Evolutionary conservation across 2,797 vertebrate species (phyloP), one percentile per base, ranked within the genome.

Genomic region (Malacoctenus gilli): DNA sequence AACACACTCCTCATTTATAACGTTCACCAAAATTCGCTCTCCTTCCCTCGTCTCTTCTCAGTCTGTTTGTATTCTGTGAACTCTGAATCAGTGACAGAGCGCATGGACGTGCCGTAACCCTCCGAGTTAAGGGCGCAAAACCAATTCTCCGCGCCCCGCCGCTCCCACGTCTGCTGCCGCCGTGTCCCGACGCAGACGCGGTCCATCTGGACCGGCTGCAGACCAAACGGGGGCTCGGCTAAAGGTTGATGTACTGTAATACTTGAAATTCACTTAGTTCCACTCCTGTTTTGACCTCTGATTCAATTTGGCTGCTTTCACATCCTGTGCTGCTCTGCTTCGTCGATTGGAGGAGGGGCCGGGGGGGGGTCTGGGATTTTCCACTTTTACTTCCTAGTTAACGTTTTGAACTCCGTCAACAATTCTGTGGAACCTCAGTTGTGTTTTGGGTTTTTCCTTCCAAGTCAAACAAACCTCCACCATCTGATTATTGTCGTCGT

Each of bases 141-240:
- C n/a, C n/a, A n/a, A n/a, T n/a, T n/a, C n/a, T n/a, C n/a, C n/a
- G n/a, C n/a, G n/a, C n/a, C n/a, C n/a, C n/a, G n/a, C n/a, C n/a
- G n/a, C 72, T 79, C 73, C 63, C 54, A 69, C 46, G 16, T n/a
- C 31, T 11, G 47, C 47, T 77, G 56, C 83, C 82, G 79, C 82
- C 84, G 75, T 52, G 52, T 56, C 68, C 37, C 37, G 64, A 62
- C 59, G 62, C 30, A 50, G 75, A 85, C 58, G 36, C 23, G 22
- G 42, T 57, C 68, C 65, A 77, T 79, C 67, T 80, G 82, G 51
- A 3, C 52, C 16, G 53, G 32, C 55, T 48, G 58, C 37, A 72
- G 61, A 68, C 5, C n/a, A 28, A 28, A 28, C 43, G 46, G 18
- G 53, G 63, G 62, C 51, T n/a, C 55, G 18, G 52, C 52, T 37